These are phyloP conservation scores for Sebastes umbrosus DNA, from an alignment of 2,797 vertebrate species.

Conservation along the genomic window DNA sequence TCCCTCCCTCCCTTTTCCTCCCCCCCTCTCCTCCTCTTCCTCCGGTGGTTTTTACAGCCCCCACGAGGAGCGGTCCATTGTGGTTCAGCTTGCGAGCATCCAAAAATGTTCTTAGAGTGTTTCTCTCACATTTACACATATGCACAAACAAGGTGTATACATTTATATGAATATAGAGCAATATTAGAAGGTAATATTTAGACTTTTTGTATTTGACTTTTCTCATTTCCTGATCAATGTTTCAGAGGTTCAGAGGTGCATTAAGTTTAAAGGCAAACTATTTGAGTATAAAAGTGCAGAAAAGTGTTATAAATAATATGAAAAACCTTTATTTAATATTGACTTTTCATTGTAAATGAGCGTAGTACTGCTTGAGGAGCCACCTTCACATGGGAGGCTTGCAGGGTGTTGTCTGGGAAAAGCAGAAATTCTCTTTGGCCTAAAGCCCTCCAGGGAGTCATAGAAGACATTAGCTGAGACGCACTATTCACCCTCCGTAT, in stretches of 20 bases:
- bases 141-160: background rate
- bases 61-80: constrained; percentile 77
- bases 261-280: background rate
- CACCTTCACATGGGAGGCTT: constrained; percentile 42
- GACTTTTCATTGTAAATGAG: background rate
- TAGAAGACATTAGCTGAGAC: constrained; percentile 69
- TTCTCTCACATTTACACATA: constrained; percentile 17
- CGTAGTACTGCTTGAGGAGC: constrained; percentile 23
- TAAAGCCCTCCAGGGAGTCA: constrained; percentile 67
- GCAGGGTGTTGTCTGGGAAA: constrained; percentile 87
- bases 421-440: constrained; percentile 68
- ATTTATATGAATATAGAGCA: background rate
- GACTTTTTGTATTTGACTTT: background rate
- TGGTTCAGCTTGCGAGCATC: constrained; percentile 64
- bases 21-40: constrained; percentile 66
- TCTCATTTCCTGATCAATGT: background rate
- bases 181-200: background rate
- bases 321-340: background rate
- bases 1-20: constrained; percentile 50
- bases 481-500: constrained; percentile 46
- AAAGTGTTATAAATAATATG: background rate
- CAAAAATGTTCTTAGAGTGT: constrained; percentile 73
- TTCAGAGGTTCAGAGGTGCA: background rate
- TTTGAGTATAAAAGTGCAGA: background rate
- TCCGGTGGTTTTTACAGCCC: constrained; percentile 74